Percentiles rank a stretch among this genome's conserved stretches.
These are phyloP conservation scores for Pristionchus exspectatus DNA, from an alignment of 2,888 invertebrate species.

Conservation along the genomic window DNA sequence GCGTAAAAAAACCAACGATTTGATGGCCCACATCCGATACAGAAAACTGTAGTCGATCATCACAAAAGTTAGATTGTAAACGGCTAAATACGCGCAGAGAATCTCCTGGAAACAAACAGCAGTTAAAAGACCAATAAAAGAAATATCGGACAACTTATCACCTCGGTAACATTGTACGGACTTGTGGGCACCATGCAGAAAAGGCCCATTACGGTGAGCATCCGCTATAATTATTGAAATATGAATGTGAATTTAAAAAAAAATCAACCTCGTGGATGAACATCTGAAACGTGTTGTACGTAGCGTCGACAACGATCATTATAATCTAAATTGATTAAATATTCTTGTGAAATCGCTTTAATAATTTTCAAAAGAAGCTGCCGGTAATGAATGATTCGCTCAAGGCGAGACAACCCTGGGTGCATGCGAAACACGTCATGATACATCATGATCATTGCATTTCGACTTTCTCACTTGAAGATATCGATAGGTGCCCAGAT, in stretches of 20 bases:
- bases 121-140: too few relatives aligned
- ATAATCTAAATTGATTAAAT: background rate
- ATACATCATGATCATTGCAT: too few relatives aligned
- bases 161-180: background rate
- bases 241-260: background rate
- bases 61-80: background rate
- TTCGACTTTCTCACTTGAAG: background rate
- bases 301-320: background rate
- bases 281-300: background rate
- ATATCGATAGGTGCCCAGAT: background rate
- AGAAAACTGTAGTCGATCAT: conserved; percentile 8
- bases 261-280: background rate
- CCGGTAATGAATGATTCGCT: background rate
- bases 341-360: background rate
- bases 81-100: background rate
- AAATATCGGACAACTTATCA: background rate
- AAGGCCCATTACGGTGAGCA: background rate
- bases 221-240: background rate
- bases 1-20: background rate
- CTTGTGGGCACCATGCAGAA: background rate
- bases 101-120: background rate
- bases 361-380: background rate
- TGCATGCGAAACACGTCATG: background rate
- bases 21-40: too few relatives aligned
- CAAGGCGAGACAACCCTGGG: background rate